Evolutionary conservation across 2,113 vertebrate species (phyloP).

Genomic region (Planiliza haematocheilus): DNA sequence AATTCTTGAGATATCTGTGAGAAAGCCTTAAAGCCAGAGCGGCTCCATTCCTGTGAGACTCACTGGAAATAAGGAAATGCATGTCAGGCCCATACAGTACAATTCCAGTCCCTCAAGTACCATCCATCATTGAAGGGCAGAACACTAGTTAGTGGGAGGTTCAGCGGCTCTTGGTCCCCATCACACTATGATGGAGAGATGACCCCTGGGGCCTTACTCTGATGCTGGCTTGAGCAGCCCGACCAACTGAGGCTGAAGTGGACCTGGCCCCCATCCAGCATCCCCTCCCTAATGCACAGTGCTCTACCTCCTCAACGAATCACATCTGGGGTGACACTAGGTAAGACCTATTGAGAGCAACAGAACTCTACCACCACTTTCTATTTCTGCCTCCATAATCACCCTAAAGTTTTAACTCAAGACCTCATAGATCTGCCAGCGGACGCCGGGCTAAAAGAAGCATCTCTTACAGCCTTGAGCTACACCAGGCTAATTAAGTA

Average conservation of each 20-base stretch:
- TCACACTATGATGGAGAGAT: constrained; percentile 76
- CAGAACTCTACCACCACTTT: constrained; percentile 52
- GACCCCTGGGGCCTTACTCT: constrained; percentile 77
- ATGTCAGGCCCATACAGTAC: constrained; percentile 78
- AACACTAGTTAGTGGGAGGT: constrained; percentile 83
- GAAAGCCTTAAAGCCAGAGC: constrained; percentile 65
- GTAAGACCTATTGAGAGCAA: constrained; percentile 61
- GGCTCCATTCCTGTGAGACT: constrained; percentile 71
- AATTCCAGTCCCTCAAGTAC: constrained; percentile 82
- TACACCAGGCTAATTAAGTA: constrained; percentile 68
- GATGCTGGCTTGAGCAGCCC: constrained; percentile 64
- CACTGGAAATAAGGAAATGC: constrained; percentile 81
- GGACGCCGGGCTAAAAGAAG: constrained; percentile 46
- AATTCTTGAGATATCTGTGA: constrained; percentile 62
- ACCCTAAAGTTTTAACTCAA: constrained; percentile 60
- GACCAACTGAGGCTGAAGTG: constrained; percentile 78
- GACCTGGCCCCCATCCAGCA: constrained; percentile 70
- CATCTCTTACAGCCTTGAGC: constrained; percentile 34
- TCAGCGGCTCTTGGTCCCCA: constrained; percentile 70
- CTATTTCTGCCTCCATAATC: constrained; percentile 70
- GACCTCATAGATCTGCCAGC: constrained; percentile 51
- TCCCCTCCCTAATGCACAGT: constrained; percentile 47
- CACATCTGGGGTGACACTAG: constrained; percentile 62
- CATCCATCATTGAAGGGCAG: constrained; percentile 84
- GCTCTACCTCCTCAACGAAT: constrained; percentile 71